Evolutionary conservation across 2,797 vertebrate genomes (phyloP), one percentile per base, ranked within the genome.

Genomic region (Benthosema pterotum): DNA sequence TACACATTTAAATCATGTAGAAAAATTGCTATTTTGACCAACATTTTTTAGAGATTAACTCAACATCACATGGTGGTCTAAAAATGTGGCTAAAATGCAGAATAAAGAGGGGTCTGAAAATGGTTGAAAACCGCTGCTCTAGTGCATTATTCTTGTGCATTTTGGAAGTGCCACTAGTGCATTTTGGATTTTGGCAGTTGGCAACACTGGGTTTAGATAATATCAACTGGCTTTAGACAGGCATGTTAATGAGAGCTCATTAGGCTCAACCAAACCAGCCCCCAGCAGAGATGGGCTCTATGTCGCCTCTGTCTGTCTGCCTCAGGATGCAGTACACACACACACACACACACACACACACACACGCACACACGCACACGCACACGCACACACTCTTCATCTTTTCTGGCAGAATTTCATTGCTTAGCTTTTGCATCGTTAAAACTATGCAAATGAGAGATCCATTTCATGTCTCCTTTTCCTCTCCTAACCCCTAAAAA

Each of bases 181-280:
- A n/a, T n/a, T n/a, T n/a, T n/a, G n/a, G n/a, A n/a, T n/a, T n/a
- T n/a, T n/a, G n/a, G n/a, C n/a, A n/a, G n/a, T n/a, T n/a, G n/a
- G n/a, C n/a, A n/a, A n/a, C n/a, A n/a, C n/a, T n/a, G n/a, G 74
- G 70, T 69, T 78, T 84, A 71, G 57, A n/a, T 70, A 65, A 25
- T 6, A 53, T 68, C 60, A 70, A 67, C 11, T 0, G 12, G 65
- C 70, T 72, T n/a, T 74, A 84, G 77, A 79, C 80, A 52, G 78
- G 54, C 7, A 52, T 75, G 74, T 67, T 81, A 86, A 86, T 79
- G 63, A 83, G 77, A 69, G 60, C 79, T 85, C 81, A 83, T 83
- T 79, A 82, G 52, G 72, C 79, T n/a, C 79, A 69, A 61, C 66
- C 71, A 81, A 88, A 84, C 74, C 75, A 66, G 45, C 67, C 74